These are phyloP conservation scores for Stichodactyla helianthus DNA, from an alignment of 64 coral and sea anemone species.

Conservation along the genomic window DNA sequence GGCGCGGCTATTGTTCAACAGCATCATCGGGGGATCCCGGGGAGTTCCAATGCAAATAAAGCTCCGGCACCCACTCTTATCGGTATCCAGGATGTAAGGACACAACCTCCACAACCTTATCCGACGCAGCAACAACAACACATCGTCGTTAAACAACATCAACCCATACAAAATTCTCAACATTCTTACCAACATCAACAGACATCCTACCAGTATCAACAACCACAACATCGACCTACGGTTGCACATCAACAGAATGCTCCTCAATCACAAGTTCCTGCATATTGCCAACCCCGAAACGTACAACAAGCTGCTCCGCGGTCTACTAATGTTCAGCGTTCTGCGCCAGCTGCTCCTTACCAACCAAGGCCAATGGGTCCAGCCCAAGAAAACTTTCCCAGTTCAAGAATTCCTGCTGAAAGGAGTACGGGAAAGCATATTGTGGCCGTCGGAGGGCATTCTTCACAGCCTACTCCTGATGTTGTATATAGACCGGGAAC, in stretches of 20 bases:
- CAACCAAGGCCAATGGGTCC: background rate
- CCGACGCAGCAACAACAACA: constrained; percentile 6
- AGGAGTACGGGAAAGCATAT: background rate
- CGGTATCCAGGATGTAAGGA: background rate
- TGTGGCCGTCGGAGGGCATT: background rate
- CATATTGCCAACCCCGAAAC: background rate
- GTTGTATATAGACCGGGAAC: constrained; percentile 23
- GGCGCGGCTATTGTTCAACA: background rate
- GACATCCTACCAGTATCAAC: background rate
- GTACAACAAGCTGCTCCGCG: background rate
- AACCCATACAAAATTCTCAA: background rate
- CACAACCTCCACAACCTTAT: background rate
- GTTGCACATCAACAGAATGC: background rate
- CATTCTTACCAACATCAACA: constrained; percentile 18
- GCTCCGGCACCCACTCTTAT: background rate
- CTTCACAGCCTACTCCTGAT: background rate
- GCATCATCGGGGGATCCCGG: background rate
- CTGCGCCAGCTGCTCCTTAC: background rate
- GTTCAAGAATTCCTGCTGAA: background rate
- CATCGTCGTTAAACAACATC: background rate
- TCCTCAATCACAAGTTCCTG: background rate
- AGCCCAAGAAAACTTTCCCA: background rate
- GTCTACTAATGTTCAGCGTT: background rate
- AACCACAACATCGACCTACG: constrained; percentile 3
- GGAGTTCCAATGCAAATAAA: background rate